Conservation (phyloP, 2,113 vertebrate species). For the Phalacrocorax aristotelis region DNA sequence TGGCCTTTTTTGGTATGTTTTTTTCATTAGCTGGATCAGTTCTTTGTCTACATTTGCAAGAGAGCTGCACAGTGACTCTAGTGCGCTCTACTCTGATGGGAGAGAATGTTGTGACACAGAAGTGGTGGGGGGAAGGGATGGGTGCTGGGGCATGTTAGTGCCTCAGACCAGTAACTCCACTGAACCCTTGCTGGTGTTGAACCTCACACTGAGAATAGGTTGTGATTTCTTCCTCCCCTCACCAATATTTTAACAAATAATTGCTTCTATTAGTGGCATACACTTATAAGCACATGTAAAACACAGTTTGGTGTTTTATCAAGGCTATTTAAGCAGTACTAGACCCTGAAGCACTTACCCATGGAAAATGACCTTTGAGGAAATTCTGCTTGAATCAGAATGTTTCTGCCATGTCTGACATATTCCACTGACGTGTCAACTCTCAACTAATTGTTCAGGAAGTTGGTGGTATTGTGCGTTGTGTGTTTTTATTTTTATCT, state of each 20-base stretch:
- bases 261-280: neutral
- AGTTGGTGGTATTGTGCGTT: neutral
- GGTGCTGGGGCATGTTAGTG: neutral
- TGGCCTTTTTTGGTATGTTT: rapidly evolving
- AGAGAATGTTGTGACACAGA: neutral
- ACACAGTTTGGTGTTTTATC: neutral
- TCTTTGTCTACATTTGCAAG: neutral
- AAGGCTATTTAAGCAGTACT: neutral
- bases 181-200: neutral
- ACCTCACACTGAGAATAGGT: neutral
- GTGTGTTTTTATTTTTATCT: neutral
- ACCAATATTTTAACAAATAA: neutral
- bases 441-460: neutral
- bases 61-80: neutral
- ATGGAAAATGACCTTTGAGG: neutral
- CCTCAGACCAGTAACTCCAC: neutral
- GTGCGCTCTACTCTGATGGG: neutral
- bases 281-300: neutral
- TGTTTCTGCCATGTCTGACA: neutral
- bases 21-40: neutral
- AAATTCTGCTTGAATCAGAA: neutral
- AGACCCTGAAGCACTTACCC: neutral
- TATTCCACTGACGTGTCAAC: neutral
- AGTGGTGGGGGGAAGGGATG: neutral
- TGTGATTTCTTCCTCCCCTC: neutral